phyloP scores from a whole-genome alignment of 2,113 vertebrate genomes.

The Scopus umbretta region DNA sequence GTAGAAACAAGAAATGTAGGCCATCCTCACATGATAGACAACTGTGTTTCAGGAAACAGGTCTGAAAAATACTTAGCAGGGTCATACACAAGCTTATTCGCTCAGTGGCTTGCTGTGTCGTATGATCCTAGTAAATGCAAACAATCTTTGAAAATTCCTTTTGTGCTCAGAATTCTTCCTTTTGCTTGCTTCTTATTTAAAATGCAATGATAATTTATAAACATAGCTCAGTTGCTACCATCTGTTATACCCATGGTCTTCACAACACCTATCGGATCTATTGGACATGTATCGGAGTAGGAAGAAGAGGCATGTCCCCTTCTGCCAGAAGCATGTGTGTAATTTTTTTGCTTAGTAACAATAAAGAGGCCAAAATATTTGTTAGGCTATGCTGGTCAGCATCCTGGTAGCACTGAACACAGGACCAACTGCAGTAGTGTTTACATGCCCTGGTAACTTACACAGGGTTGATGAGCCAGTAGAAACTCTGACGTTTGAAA shows the following conservation, averaged over 20 bases:
- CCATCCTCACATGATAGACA: not conserved
- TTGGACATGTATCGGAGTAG: not conserved
- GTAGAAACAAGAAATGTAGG: not conserved
- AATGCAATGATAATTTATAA: not conserved
- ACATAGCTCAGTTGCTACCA: not conserved
- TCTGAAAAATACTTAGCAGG: not conserved
- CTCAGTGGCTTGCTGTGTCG: not conserved
- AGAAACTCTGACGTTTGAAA: slow-evolving; percentile 31
- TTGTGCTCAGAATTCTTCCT: not conserved
- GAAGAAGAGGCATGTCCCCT: not conserved
- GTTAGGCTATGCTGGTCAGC: not conserved
- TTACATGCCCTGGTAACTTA: not conserved
- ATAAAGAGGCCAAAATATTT: not conserved
- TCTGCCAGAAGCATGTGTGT: not conserved
- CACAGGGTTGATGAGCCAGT: not conserved
- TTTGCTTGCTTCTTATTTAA: not conserved
- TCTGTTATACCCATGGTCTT: not conserved
- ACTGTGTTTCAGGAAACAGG: not conserved
- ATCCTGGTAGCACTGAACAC: slow-evolving; percentile 19
- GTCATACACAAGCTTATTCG: not conserved
- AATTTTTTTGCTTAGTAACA: not conserved
- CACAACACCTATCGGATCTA: not conserved
- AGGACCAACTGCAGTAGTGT: not conserved
- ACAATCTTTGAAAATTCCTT: not conserved
- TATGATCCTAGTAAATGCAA: not conserved